Evolutionary conservation across 2,888 invertebrate species (phyloP).

Genomic region (Rhimphoctona megacephalus): DNA sequence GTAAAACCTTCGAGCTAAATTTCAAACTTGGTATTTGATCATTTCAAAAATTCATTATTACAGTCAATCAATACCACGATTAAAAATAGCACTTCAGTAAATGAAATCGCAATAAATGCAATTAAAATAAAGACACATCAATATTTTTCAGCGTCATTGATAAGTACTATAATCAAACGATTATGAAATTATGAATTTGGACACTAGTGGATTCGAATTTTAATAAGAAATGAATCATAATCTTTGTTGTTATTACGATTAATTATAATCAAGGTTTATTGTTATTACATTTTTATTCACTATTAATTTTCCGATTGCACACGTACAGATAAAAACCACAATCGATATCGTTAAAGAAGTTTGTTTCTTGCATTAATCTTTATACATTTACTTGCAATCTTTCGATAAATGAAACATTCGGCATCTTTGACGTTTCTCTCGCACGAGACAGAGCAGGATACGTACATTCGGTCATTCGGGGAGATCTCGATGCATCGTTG

Average conservation of each 20-base stretch:
- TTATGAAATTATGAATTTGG: too few species aligned
- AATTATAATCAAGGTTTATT: too few species aligned
- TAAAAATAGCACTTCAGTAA: too few species aligned
- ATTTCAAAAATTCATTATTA: background rate
- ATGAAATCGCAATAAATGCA: too few species aligned
- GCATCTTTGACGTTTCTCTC: background rate
- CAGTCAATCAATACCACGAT: background rate
- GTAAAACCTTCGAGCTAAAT: background rate
- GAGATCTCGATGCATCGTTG: conserved; percentile 73
- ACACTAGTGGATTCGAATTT: too few species aligned
- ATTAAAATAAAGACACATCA: too few species aligned
- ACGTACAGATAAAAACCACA: background rate
- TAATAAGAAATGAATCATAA: too few species aligned
- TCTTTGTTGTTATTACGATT: too few species aligned
- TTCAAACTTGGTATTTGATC: background rate
- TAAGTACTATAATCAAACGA: too few species aligned
- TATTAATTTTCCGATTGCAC: too few species aligned
- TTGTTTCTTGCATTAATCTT: background rate
- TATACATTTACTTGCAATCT: background rate
- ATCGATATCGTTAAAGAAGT: background rate
- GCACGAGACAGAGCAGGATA: conserved; percentile 8
- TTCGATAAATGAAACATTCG: background rate
- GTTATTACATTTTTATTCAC: too few species aligned
- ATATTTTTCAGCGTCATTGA: too few species aligned
- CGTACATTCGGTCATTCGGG: conserved; percentile 47